Evolutionary conservation across 1,140 invertebrate species (phyloP), one percentile per base, ranked within the genome.

Genomic region (Dendrolimus kikuchii): DNA sequence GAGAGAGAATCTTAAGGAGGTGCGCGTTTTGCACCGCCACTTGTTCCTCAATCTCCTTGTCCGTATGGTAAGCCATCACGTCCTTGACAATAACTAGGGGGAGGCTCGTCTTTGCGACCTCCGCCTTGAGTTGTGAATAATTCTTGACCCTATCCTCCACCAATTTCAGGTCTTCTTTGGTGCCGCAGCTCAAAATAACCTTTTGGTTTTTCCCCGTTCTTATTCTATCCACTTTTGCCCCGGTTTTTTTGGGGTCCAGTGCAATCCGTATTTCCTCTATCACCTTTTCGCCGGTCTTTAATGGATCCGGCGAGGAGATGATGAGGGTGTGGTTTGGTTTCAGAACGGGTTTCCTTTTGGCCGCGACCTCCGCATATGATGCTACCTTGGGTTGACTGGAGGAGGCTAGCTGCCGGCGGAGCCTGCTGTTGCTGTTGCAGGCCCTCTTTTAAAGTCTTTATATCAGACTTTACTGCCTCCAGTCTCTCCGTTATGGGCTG

Each of bases 71-170:
- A 5, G 9, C 10, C 10, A 48, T 36, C 5, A 48, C 36, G 7
- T 48, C 5, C 23, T 38, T 48, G 46, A 48, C 23, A 4, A 48
- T 48, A 8, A 48, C 46, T 8, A 48, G 46, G 23, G 46, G 46
- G 46, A 37, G 8, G 8, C 38, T 48, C 5, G 23, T 48, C 46
- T 36, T 48, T 10, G 37, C 46, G 8, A 37, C 46, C 36, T 48
- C 44, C n/a, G 23, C 44, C 23, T 7, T 45, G 3, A 45, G 44
- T 23, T 23, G 23, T 1, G n/a, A 10, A 6, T 23, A 4, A 23
- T n/a, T n/a, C 3, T 45, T 45, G 4, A 5, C 23, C 3, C n/a
- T 5, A 2, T 45, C n/a, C 23, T 5, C 44, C 44, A 5, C 23
- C 5, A 23, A 10, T 45, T 45, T 45, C 1, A 10, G 4, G 5